Conservation (phyloP, 2,888 invertebrate genomes). For the Bombyx huttoni region DNA sequence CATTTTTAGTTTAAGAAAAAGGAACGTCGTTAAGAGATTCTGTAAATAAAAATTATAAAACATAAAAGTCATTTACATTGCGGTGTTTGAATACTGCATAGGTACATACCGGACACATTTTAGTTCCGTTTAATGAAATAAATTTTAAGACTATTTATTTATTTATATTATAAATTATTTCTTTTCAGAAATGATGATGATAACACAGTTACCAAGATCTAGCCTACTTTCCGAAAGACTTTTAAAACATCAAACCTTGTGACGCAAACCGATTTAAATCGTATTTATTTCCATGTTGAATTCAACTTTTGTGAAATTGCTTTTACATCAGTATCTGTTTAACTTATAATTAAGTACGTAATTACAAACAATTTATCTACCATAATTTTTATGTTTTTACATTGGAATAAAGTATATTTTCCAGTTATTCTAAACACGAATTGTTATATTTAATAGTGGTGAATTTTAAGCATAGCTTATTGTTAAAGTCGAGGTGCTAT, state of each 20-base stretch:
- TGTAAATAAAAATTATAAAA: too few relatives aligned
- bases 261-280: slow-evolving; percentile 45
- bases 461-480: slow-evolving; percentile 43
- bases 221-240: slow-evolving; percentile 40
- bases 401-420: not conserved
- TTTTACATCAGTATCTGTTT: slow-evolving; percentile 12
- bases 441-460: slow-evolving; percentile 26
- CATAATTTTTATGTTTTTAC: not conserved
- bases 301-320: slow-evolving; percentile 15
- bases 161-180: slow-evolving; percentile 7
- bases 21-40: too few relatives aligned
- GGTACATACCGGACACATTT: too few relatives aligned
- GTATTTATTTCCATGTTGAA: slow-evolving; percentile 24
- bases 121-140: too few relatives aligned
- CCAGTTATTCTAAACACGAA: slow-evolving; percentile 7
- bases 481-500: slow-evolving; percentile 42
- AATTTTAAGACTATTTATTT: not conserved
- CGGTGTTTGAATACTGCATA: too few relatives aligned
- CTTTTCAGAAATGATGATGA: slow-evolving; percentile 64
- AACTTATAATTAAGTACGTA: slow-evolving; percentile 1
- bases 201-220: slow-evolving; percentile 42
- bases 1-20: too few relatives aligned
- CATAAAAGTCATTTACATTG: too few relatives aligned
- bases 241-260: slow-evolving; percentile 52
- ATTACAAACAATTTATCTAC: not conserved